Evolutionary conservation across 2,888 invertebrate genomes (phyloP), one percentile per base, ranked within the genome.

Genomic region (Agrypnus murinus): DNA sequence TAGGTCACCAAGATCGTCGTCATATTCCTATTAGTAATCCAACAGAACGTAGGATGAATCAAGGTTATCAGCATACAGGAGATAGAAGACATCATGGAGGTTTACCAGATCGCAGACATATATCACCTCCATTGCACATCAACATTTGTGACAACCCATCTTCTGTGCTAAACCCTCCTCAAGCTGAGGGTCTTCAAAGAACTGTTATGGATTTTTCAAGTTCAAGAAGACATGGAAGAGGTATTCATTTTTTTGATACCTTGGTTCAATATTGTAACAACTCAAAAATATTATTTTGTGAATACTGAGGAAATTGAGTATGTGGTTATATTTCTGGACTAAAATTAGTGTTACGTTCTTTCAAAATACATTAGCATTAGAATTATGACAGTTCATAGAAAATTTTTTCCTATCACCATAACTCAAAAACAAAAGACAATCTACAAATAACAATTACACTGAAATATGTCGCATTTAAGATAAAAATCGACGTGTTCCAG

Each of bases 91-190:
- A 83, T 70, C 77, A 82, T 66, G 86, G 66, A 48, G 36, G 77
- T 64, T 70, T 84, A 62, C 73, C 82, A 0, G 86, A 86, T 74
- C 78, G 84, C 6, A 81, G 85, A 8, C 86, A 86, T 75, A 86
- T 87, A 74, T 87, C 89, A 12, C 88, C 89, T 15, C 88, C 88
- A 19, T 81, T 89, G 68, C 88, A 87, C 80, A 87, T 89, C 79
- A 88, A 88, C 78, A 86, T 88, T 74, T 88, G 88, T 78, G 88
- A 87, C 38, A 84, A 81, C 72, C 73, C 82, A 15, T 76, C 81
- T 12, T 78, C 79, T 19, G 74, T 83, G 59, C 72, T 83, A 73
- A 81, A 77, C 25, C 73, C 81, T 8, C 79, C 83, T 0, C 79
- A 77, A 59, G 62, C 79, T n/a, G 84, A 84, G 50, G 78, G 77